Evolutionary conservation across 2,113 vertebrate species (phyloP).

Genomic region (Spilogale gracilis): DNA sequence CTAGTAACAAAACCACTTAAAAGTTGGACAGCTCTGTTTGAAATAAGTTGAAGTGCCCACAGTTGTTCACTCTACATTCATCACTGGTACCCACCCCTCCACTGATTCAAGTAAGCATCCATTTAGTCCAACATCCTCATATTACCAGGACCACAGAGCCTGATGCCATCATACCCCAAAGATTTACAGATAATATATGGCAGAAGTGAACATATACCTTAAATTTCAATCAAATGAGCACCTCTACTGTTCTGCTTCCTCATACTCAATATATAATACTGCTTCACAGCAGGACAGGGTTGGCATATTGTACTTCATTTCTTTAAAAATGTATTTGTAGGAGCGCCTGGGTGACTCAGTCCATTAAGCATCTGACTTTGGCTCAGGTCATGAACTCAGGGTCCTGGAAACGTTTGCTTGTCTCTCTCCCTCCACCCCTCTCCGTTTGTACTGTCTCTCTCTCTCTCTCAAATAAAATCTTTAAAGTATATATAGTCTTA

Average conservation of each 20-base stretch:
- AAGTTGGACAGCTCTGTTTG: not conserved
- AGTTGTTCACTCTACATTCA: not conserved
- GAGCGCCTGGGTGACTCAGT: not conserved
- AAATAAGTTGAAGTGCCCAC: not conserved
- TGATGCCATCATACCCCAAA: not conserved
- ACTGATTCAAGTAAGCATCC: not conserved
- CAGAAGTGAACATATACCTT: slow-evolving; percentile 15
- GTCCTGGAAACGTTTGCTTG: not conserved
- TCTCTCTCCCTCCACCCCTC: not conserved
- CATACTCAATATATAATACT: not conserved
- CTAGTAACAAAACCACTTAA: not conserved
- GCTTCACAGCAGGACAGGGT: not conserved
- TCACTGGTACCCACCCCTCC: not conserved
- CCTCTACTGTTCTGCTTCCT: not conserved
- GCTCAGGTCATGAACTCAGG: not conserved
- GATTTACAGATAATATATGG: not conserved
- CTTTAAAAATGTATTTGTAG: not conserved
- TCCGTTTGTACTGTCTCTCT: not conserved
- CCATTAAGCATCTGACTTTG: not conserved
- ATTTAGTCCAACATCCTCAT: not conserved
- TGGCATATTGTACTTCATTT: not conserved
- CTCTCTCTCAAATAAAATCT: not conserved
- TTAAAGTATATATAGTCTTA: not conserved
- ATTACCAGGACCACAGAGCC: not conserved
- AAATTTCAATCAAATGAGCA: not conserved